Conservation (phyloP, 2,113 vertebrate species). For the Psephotus haematonotus region DNA sequence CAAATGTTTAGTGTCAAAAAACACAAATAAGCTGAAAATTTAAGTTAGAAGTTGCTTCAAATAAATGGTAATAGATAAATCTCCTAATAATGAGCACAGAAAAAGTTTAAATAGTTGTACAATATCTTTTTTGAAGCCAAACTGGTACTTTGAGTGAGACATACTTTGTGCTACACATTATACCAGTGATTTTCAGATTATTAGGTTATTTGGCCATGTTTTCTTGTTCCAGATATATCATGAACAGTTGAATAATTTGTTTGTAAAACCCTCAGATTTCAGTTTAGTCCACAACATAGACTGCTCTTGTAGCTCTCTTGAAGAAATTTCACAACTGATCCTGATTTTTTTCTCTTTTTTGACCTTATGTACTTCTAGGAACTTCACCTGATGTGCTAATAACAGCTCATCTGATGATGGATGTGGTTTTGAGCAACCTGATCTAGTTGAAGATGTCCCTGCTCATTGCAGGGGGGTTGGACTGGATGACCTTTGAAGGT, state of each 20-base stretch:
- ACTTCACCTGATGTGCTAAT: neutral
- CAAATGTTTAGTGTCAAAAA: neutral
- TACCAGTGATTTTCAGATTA: neutral
- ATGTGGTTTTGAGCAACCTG: neutral
- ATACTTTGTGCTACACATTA: neutral
- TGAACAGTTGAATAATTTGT: neutral
- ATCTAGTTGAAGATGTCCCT: neutral
- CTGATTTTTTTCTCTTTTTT: neutral
- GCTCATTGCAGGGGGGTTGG: neutral
- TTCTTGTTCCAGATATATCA: neutral
- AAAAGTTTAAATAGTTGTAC: no score
- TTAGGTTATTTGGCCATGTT: neutral
- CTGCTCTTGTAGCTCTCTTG: neutral
- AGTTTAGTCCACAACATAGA: neutral
- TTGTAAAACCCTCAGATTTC: neutral
- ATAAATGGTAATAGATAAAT: neutral
- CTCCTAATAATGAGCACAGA: neutral
- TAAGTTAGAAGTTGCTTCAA: neutral
- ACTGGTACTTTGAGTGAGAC: rapidly evolving
- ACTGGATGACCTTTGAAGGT: neutral
- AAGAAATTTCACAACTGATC: neutral
- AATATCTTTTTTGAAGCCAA: neutral
- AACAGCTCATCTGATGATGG: neutral
- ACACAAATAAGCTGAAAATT: neutral
- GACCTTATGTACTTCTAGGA: neutral